A percentile compares a stretch with the other conserved stretches of the same genome.
phyloP scores from a whole-genome alignment of 2,888 invertebrate genomes.

The Tetropium fuscum region DNA sequence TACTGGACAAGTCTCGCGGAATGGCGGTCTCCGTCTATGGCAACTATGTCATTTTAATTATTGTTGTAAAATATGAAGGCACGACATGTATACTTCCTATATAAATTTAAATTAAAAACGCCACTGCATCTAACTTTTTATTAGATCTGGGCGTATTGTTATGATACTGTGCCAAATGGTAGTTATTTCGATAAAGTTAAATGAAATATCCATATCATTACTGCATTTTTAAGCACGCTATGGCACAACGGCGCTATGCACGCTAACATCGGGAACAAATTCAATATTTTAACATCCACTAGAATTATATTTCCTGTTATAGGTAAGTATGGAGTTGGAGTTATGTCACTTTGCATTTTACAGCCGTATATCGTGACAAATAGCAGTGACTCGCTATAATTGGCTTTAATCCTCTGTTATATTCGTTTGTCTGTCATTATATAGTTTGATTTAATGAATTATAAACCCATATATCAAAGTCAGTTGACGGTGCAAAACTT shows the following conservation, averaged over 20 bases:
- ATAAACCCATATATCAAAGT: constrained; percentile 38
- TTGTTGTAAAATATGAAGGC: too few relatives aligned
- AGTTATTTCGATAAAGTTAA: too few relatives aligned
- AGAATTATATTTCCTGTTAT: constrained; percentile 50
- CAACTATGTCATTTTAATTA: too few relatives aligned
- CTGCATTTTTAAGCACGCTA: constrained; percentile 36
- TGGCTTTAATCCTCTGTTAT: constrained; percentile 44
- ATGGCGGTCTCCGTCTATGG: too few relatives aligned
- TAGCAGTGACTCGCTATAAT: constrained; percentile 45
- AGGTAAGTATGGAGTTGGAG: constrained; percentile 41
- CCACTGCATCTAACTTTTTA: too few relatives aligned
- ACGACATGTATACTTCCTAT: too few relatives aligned
- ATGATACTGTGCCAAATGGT: too few relatives aligned
- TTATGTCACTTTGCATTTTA: constrained; percentile 51
- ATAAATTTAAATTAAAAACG: too few relatives aligned
- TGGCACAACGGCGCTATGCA: constrained; percentile 29
- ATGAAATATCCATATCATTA: constrained; percentile 30
- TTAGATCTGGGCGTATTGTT: too few relatives aligned
- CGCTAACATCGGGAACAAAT: constrained; percentile 35
- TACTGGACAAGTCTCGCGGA: too few relatives aligned
- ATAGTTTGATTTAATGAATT: constrained; percentile 45
- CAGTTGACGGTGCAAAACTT: constrained; percentile 26
- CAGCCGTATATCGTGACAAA: constrained; percentile 48
- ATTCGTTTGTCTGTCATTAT: constrained; percentile 47
- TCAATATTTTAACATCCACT: constrained; percentile 44